Percentiles rank a stretch among this genome's conserved stretches.
Conservation (phyloP, 2,888 invertebrate genomes). For the Oeneis ivallda region DNA sequence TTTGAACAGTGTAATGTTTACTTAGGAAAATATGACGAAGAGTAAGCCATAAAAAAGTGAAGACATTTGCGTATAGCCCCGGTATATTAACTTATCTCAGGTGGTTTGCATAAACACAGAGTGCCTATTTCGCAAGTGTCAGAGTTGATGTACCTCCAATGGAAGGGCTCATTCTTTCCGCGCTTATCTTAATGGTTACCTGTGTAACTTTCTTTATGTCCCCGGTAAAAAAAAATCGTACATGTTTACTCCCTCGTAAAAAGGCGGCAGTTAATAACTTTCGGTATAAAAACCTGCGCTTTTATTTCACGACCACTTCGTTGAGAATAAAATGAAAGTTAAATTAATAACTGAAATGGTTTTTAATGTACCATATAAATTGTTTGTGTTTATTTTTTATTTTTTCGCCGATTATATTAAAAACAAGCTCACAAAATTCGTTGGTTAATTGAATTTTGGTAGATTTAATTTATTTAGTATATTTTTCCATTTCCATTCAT, state of each 20-base stretch:
- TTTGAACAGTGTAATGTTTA: background rate
- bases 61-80: constrained; percentile 52
- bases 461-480: background rate
- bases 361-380: constrained; percentile 15
- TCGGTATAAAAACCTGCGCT: constrained; percentile 30
- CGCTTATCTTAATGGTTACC: constrained; percentile 32
- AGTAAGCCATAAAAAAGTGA: constrained; percentile 49
- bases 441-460: background rate
- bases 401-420: constrained; percentile 11
- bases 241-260: constrained; percentile 30
- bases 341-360: constrained; percentile 20
- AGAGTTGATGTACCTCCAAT: constrained; percentile 29
- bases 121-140: constrained; percentile 32
- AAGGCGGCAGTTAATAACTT: constrained; percentile 30
- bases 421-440: background rate
- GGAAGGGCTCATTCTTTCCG: constrained; percentile 29
- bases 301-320: constrained; percentile 22
- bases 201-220: constrained; percentile 30
- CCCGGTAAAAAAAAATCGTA: constrained; percentile 22
- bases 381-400: constrained; percentile 1
- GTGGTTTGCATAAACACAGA: constrained; percentile 31
- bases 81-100: constrained; percentile 35
- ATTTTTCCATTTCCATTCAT: background rate
- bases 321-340: constrained; percentile 19
- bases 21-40: constrained; percentile 16